Evolutionary conservation across 2,113 vertebrate genomes (phyloP), one percentile per base, ranked within the genome.

Genomic region (Falcunculus frontatus): DNA sequence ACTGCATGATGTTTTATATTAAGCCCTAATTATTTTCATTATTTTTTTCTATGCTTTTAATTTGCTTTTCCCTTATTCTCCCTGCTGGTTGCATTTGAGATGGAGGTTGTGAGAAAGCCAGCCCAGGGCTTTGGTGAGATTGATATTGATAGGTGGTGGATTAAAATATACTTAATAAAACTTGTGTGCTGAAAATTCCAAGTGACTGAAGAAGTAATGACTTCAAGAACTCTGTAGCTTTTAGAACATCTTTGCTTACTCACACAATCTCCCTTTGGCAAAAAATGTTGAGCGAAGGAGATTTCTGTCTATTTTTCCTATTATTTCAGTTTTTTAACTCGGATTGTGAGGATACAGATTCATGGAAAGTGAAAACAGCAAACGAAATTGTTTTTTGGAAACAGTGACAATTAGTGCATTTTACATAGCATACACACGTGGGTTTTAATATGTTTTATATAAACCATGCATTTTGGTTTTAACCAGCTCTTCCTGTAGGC

Each of bases 321-420:
- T 13, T 49, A 29, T 47, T 88, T 78, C 9, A 25, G 0, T 4
- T 91, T 76, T 85, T 87, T 7, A 56, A 35, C 11, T 63, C 1
- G 3, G 13, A 4, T 53, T 68, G 3, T 0, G 0, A 79, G 44
- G 32, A 39, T 33, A 23, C 7, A 53, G 23, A 18, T n/a, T 16
- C 17, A 5, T 3, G 29, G 16, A 27, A 47, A 42, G 18, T 50
- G 27, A 84, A 78, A 91, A 67, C 37, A 52, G 46, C 33, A 39
- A 50, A 9, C 59, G 22, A 9, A 93, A 15, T 42, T 35, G 7
- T 2, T 21, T 42, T 72, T 77, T 85, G 25, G 26, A 47, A 46
- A 26, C 10, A 27, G 10, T 46, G 55, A 5, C n/a, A 44, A 5
- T 16, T 46, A 8, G 30, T 64, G 35, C 37, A 5, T 67, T 78